Evolutionary conservation across 2,888 invertebrate genomes (phyloP).

Genomic region (Teleiodes luculella): DNA sequence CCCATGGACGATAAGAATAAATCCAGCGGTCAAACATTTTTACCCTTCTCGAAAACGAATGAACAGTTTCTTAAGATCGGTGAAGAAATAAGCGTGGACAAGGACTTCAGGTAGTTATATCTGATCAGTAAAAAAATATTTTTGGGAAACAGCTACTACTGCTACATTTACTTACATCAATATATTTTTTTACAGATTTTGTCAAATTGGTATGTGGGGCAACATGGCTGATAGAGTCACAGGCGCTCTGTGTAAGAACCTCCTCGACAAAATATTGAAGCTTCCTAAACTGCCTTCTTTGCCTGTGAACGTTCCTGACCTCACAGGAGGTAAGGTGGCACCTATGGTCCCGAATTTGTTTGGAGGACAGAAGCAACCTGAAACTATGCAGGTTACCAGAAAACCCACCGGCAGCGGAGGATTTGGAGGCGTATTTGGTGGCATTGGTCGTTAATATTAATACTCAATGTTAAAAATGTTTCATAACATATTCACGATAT

Average conservation of each 20-base stretch:
- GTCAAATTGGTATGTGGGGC: slow-evolving; percentile 84
- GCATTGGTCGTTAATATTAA: no score
- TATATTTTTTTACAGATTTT: slow-evolving; percentile 64
- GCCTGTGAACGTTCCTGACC: slow-evolving; percentile 14
- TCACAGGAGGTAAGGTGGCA: slow-evolving; percentile 12
- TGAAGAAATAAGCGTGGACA: slow-evolving; percentile 46
- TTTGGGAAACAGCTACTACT: no score
- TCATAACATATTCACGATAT: no score
- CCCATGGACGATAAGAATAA: slow-evolving; percentile 31
- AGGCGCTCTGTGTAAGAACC: slow-evolving; percentile 72
- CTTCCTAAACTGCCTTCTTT: slow-evolving; percentile 35
- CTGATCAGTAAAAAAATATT: no score
- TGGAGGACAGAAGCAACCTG: slow-evolving; percentile 2
- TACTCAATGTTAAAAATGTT: no score
- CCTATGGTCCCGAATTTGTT: neutral
- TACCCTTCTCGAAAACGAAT: slow-evolving; percentile 43
- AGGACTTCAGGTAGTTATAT: slow-evolving; percentile 57
- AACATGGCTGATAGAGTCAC: slow-evolving; percentile 79
- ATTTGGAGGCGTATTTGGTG: neutral
- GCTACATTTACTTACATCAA: no score
- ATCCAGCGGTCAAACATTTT: slow-evolving; percentile 32
- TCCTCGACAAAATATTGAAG: slow-evolving; percentile 51
- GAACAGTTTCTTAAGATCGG: slow-evolving; percentile 59
- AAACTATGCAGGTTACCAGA: neutral
- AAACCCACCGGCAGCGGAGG: neutral